Percentiles rank a stretch among this genome's conserved stretches.
Conservation (phyloP, 2,888 invertebrate genomes). For the Melanostoma mellinum region DNA sequence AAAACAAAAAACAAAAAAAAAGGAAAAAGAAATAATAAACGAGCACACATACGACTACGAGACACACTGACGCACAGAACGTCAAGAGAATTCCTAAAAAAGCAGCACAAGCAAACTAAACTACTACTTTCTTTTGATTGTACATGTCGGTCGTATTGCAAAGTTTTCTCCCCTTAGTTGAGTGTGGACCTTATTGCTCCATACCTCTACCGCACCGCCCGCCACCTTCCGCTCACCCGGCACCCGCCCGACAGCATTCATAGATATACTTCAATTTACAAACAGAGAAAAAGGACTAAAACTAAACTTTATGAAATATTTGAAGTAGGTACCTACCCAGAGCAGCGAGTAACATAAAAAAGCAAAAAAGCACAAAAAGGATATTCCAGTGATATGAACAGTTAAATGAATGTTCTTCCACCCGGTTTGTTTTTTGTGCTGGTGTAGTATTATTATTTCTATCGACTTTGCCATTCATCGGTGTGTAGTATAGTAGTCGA, state of each 20-base stretch:
- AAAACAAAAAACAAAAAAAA: conserved; percentile 3
- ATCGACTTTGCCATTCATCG: conserved; percentile 35
- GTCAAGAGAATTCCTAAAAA: not conserved
- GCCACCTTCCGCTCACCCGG: not conserved
- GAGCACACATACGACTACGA: too few relatives aligned
- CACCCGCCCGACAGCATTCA: conserved; percentile 14
- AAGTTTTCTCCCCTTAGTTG: not conserved
- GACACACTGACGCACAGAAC: too few relatives aligned
- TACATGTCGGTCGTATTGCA: conserved; percentile 21
- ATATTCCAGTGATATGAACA: conserved; percentile 67
- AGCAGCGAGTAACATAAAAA: conserved; percentile 64
- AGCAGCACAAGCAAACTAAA: not conserved
- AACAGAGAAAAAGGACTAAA: conserved; percentile 59
- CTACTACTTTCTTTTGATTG: conserved; percentile 4
- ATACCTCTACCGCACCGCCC: not conserved
- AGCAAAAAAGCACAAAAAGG: conserved; percentile 40
- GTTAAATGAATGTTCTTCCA: conserved; percentile 69
- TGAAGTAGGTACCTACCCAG: conserved; percentile 54
- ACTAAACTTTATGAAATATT: conserved; percentile 71
- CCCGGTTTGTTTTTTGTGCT: conserved; percentile 66
- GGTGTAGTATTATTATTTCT: conserved; percentile 49
- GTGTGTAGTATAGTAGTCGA: not conserved
- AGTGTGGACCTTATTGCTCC: conserved; percentile 19
- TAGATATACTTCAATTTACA: conserved; percentile 63
- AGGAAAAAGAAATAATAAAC: not conserved